Conservation (phyloP, 2,113 vertebrate species). For the Rattus rattus region DNA sequence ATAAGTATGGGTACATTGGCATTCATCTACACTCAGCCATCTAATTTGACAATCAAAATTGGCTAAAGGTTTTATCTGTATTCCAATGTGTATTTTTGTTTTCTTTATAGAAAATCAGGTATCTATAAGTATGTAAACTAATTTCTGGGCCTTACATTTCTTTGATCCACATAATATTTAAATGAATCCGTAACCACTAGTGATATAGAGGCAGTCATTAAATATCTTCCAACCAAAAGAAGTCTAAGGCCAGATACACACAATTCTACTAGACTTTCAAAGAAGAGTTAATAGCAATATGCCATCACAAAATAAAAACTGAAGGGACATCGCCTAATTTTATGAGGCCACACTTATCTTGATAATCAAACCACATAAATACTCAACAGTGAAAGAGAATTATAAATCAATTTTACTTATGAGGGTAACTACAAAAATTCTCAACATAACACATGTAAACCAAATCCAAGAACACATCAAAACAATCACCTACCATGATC, state of each 20-base stretch:
- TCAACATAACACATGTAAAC: background rate
- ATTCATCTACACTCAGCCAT: background rate
- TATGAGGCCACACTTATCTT: background rate
- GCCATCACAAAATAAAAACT: background rate
- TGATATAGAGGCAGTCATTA: background rate
- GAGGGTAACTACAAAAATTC: background rate
- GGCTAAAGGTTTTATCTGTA: background rate
- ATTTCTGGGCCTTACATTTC: background rate
- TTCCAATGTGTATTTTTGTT: background rate
- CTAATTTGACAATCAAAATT: background rate
- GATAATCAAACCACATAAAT: background rate
- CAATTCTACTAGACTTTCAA: background rate
- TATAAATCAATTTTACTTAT: background rate
- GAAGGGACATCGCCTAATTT: background rate
- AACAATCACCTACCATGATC: background rate
- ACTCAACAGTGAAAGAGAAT: background rate
- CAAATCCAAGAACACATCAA: background rate
- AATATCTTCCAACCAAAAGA: background rate
- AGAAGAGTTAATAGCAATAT: background rate
- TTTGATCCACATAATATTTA: background rate
- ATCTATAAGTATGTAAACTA: background rate
- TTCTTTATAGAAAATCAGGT: background rate
- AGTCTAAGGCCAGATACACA: background rate
- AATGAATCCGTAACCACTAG: background rate
- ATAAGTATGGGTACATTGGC: background rate